Evolutionary conservation across 2,888 invertebrate genomes (phyloP), one percentile per base, ranked within the genome.

Genomic region (Axea sp.): DNA sequence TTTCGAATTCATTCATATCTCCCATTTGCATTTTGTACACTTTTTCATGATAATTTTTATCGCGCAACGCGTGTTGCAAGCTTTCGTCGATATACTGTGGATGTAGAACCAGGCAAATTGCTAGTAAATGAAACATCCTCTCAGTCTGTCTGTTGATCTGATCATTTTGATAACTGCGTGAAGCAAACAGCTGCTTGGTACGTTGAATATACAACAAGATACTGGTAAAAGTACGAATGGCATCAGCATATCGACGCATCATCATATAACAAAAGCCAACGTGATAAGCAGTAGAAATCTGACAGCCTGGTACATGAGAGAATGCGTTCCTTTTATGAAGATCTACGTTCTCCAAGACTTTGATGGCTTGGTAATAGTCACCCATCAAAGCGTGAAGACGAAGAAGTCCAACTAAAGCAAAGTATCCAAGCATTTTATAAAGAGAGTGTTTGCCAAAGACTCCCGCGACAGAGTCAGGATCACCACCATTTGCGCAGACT

Each of bases 181-280:
- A 90, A 78, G 97, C 95, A 88, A 97, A 97, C 83, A 98, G 91
- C 81, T 95, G 94, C 85, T 98, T 97, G 0, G 98, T 99, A 43
- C 98, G 92, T 88, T 98, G 97, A 86, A 99, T 96, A 89, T 98
- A 99, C 33, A 99, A 90, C 71, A 99, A 89, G 76, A 98, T 98
- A 17, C 97, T 96, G 9, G 98, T 97, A 84, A 99, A 96, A 0
- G 99, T 98, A 64, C 99, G 93, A 72, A 99, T 99, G 8, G 98
- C 98, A 88, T 99, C 99, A 0, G 98, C 95, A 87, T 99, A 99
- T 15, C 98, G 92, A 14, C 99, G 92, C 99, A 99, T 99, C 99
- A 99, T 99, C 95, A 99, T 96, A 89, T 99, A 99, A 0, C 97
- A 98, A 87, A 99, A 99, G 0, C 99, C 99, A 17, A 99, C 99